Percentiles rank a stretch among this genome's conserved stretches.
Conservation (phyloP, 2,888 invertebrate species). For the Polyommatus icarus region DNA sequence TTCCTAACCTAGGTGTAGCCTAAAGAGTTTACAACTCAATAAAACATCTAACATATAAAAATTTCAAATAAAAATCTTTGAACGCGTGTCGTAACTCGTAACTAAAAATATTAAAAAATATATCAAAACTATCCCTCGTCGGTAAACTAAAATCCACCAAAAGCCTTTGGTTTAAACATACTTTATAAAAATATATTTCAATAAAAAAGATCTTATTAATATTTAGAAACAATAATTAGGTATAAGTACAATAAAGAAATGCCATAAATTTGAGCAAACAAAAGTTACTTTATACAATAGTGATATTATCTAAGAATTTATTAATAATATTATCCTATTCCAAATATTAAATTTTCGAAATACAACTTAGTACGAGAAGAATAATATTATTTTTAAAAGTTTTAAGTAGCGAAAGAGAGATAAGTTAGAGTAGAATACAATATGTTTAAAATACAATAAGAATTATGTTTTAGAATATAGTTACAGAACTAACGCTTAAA, state of each 20-base stretch:
- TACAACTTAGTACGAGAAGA: conserved; percentile 29
- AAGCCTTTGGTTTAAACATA: conserved; percentile 52
- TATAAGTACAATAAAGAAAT: conserved; percentile 69
- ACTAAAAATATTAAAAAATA: conserved; percentile 43
- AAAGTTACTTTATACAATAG: conserved; percentile 49
- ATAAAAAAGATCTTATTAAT: conserved; percentile 63
- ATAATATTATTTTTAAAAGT: conserved; percentile 17
- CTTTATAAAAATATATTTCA: conserved; percentile 47
- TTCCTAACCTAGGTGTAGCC: conserved; percentile 48
- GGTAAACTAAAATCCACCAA: conserved; percentile 61
- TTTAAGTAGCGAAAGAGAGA: conserved; percentile 35
- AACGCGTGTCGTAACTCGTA: conserved; percentile 44
- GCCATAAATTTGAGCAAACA: conserved; percentile 77
- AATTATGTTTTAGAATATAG: conserved; percentile 37
- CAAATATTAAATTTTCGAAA: conserved; percentile 31
- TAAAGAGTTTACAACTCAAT: conserved; percentile 66
- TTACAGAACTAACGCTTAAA: conserved; percentile 39
- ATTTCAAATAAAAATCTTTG: conserved; percentile 49
- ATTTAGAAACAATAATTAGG: conserved; percentile 55
- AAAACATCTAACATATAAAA: conserved; percentile 48
- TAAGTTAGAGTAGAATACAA: conserved; percentile 34
- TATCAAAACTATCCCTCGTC: conserved; percentile 46
- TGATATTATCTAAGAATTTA: conserved; percentile 35
- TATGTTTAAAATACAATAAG: conserved; percentile 32
- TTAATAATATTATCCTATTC: conserved; percentile 33